Percentiles rank a stretch among this genome's conserved stretches.
phyloP scores from a whole-genome alignment of 2,113 vertebrate species.

The Sporophila hypoxantha region DNA sequence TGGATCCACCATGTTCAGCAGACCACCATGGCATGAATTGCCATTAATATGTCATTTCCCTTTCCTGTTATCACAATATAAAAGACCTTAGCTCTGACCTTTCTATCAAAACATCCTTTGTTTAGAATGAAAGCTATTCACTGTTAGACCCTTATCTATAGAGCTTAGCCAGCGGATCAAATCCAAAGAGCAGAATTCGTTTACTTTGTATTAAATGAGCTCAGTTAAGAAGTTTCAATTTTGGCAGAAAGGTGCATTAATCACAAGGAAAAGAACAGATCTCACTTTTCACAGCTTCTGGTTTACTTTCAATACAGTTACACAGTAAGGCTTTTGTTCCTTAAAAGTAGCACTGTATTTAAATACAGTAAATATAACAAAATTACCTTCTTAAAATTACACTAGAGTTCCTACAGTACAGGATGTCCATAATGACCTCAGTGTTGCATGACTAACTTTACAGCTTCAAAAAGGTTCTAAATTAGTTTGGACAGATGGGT shows the following conservation, averaged over 20 bases:
- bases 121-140: conserved; percentile 79
- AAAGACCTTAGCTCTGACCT: conserved; percentile 76
- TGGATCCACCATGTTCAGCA: conserved; percentile 49
- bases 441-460: conserved; percentile 79
- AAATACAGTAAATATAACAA: conserved; percentile 86
- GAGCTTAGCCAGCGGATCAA: conserved; percentile 75
- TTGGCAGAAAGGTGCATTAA: conserved; percentile 85
- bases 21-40: conserved; percentile 72
- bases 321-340: conserved; percentile 82
- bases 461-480: conserved; percentile 73
- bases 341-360: conserved; percentile 77
- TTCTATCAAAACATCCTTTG: conserved; percentile 88
- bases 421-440: conserved; percentile 76
- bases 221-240: conserved; percentile 79
- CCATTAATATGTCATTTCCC: conserved; percentile 84
- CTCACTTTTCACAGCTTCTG: conserved; percentile 81
- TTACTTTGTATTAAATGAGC: conserved; percentile 84
- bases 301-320: conserved; percentile 76
- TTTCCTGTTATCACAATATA: conserved; percentile 83
- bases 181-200: conserved; percentile 79
- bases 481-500: conserved; percentile 86
- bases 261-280: conserved; percentile 80
- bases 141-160: conserved; percentile 77
- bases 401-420: conserved; percentile 73
- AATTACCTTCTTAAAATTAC: conserved; percentile 79